These are phyloP conservation scores for Macrophya alboannulata DNA, from an alignment of 2,888 invertebrate genomes.

Conservation along the genomic window DNA sequence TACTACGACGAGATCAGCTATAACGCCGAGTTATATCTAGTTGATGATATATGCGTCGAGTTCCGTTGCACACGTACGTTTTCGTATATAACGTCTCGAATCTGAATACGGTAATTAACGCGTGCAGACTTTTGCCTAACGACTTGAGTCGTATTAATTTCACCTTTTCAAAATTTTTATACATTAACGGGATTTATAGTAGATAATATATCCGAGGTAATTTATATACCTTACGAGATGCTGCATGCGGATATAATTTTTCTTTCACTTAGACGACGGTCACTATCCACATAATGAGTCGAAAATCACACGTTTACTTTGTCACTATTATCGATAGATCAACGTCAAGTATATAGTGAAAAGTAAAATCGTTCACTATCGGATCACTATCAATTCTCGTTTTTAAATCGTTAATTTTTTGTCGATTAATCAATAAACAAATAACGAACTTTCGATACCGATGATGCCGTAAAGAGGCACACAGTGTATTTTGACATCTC, in stretches of 20 bases:
- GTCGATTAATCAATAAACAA: background rate
- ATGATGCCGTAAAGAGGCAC: background rate
- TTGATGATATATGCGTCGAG: background rate
- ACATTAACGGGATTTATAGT: background rate
- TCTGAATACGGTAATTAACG: background rate
- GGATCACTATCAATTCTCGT: background rate
- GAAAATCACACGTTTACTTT: background rate
- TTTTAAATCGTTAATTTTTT: background rate
- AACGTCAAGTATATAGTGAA: background rate
- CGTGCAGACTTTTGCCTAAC: background rate
- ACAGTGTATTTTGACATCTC: constrained; percentile 47
- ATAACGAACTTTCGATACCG: background rate
- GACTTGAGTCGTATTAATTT: constrained; percentile 19
- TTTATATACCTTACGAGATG: background rate
- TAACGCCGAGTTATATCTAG: background rate
- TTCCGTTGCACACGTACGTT: background rate
- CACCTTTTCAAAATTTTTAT: background rate
- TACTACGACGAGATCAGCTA: background rate
- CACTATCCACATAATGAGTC: background rate
- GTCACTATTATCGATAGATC: background rate
- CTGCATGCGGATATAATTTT: background rate
- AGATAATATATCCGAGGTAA: background rate
- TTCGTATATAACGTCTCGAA: background rate
- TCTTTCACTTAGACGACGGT: constrained; percentile 20
- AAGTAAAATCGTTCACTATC: background rate